Percentiles rank a stretch among this genome's conserved stretches.
phyloP scores from a whole-genome alignment of 2,888 invertebrate genomes.

The Napeogenes sylphis region DNA sequence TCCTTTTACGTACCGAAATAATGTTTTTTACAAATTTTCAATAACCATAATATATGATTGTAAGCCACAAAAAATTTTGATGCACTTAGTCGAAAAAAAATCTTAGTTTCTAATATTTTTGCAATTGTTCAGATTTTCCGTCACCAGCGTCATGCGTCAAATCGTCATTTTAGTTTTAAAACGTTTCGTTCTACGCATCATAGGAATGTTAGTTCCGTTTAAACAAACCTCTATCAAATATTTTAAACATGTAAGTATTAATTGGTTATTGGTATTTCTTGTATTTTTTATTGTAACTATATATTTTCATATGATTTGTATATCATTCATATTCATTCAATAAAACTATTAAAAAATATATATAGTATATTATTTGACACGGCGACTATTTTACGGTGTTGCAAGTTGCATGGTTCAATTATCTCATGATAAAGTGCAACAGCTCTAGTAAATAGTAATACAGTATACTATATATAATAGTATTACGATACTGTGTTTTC shows the following conservation, averaged over 20 bases:
- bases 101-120: conserved; percentile 32
- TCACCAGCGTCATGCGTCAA: conserved; percentile 36
- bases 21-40: conserved; percentile 21
- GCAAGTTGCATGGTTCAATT: too few relatives aligned
- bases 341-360: too few relatives aligned
- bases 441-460: too few relatives aligned
- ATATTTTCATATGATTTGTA: too few relatives aligned
- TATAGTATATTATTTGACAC: too few relatives aligned
- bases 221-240: not conserved
- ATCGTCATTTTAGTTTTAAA: conserved; percentile 25
- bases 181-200: conserved; percentile 45
- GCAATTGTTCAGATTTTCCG: conserved; percentile 36
- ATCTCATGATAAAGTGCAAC: too few relatives aligned
- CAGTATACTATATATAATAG: too few relatives aligned
- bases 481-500: too few relatives aligned
- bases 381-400: too few relatives aligned
- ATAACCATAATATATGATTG: conserved; percentile 6
- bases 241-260: not conserved
- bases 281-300: too few relatives aligned
- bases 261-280: too few relatives aligned
- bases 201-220: not conserved
- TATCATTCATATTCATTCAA: too few relatives aligned
- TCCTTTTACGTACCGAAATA: conserved; percentile 30
- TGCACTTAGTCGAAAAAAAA: conserved; percentile 23
- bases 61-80: conserved; percentile 19